Percentiles rank a stretch among this genome's conserved stretches.
phyloP scores from a whole-genome alignment of 2,113 vertebrate genomes.

The Ptyas mucosa region DNA sequence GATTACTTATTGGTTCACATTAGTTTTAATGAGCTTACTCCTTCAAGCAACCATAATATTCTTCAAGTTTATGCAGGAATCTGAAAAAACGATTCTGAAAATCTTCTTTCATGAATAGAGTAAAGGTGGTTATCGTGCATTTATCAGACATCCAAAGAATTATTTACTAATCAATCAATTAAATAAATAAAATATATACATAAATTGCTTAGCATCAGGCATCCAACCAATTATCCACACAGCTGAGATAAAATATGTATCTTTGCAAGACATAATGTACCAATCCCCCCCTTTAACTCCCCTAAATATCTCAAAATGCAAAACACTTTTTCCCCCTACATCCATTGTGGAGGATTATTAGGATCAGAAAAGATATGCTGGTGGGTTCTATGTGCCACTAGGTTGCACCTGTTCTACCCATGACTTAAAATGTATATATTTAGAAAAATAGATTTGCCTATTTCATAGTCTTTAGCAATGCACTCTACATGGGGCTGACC shows the following conservation, averaged over 20 bases:
- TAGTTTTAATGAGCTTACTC: background rate
- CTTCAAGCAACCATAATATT: background rate
- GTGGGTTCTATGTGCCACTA: background rate
- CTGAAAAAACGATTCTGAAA: background rate
- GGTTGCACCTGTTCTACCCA: background rate
- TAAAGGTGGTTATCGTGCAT: background rate
- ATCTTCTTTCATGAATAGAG: background rate
- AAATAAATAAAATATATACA: background rate
- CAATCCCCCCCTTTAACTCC: background rate
- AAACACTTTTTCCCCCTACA: rapidly evolving
- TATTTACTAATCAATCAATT: background rate
- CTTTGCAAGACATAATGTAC: background rate
- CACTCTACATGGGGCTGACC: too few species aligned
- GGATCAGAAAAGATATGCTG: background rate
- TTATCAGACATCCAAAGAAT: background rate
- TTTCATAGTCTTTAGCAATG: background rate
- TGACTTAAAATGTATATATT: background rate
- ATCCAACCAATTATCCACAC: background rate
- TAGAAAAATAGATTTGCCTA: background rate
- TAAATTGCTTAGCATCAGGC: background rate
- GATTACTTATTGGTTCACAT: background rate
- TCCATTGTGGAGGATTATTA: background rate
- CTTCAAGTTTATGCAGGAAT: background rate
- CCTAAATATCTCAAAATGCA: background rate
- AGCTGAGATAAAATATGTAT: background rate